Base-by-base conservation (phyloP, 2,888 invertebrate genomes). In the Acleris sparsana region DNA sequence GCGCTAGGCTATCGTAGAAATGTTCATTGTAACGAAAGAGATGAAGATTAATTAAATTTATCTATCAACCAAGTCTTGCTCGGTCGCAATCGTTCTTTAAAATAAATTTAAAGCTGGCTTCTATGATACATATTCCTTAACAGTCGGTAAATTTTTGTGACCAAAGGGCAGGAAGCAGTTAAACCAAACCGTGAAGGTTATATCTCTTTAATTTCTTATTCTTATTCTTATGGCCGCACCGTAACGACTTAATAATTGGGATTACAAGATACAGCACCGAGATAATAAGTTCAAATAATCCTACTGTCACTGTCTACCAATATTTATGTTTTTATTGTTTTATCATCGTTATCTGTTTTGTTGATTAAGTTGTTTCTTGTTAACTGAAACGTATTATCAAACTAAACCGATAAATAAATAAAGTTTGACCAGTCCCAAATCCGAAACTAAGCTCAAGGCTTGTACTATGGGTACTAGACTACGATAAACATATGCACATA, bases 171-270 rank as follows among this genome's bases (percentile, higher is more conserved):
- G 55, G 20, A 55, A 55, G 33, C 55, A 55, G 55, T 48, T 57
- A 29, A 48, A 22, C 25, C 17, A 57, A 46, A 46, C 46, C 44
- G 22, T 57, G 57, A 57, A 57, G 57, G 29, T 57, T 57, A 48
- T 9, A 48, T 20, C 17, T 25, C 6, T 25, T 25, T 25, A 25
- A 25, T 25, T 25, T 25, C 25, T 25, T 25, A 25, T 25, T 25
- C 25, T 25, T 25, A 25, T 57, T 22, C 29, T 57, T 57, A 17
- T 48, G 57, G 25, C 44, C 43, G 33, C 25, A 58, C 63, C 55
- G 59, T 76, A 77, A 77, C 70, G 70, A 76, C 71, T 57, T 74
- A 76, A 75, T 76, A 75, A 76, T 76, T 70, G 67, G 62, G 67
- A 69, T 71, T 58, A 68, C 49, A 51, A 20, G 39, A 53, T 53